These are phyloP conservation scores for Macrotis lagotis DNA, from an alignment of 2,113 vertebrate species.

Conservation along the genomic window DNA sequence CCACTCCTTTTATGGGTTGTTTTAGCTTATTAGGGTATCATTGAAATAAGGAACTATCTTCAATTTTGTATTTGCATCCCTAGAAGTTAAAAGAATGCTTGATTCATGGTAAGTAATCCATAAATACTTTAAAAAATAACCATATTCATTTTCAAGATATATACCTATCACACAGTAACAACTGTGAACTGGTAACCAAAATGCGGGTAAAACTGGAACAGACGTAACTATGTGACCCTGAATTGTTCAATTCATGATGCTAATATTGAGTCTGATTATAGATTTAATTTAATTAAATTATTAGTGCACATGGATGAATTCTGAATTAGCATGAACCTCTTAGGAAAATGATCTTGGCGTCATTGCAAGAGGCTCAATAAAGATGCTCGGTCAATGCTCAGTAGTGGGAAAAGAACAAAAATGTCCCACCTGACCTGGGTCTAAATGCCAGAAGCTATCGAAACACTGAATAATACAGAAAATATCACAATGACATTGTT, in stretches of 20 bases:
- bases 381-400: background rate
- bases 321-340: slow-evolving; percentile 30
- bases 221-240: slow-evolving; percentile 22
- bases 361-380: background rate
- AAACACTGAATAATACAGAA: slow-evolving; percentile 3
- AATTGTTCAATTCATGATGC: background rate
- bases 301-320: background rate
- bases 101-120: background rate
- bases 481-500: background rate
- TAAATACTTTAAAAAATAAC: background rate
- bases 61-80: background rate
- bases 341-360: slow-evolving; percentile 24
- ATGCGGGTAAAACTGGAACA: background rate
- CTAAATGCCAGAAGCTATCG: background rate
- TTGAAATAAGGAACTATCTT: background rate
- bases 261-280: slow-evolving; percentile 23
- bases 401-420: background rate
- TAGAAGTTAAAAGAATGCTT: background rate
- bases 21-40: background rate
- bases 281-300: slow-evolving; percentile 46
- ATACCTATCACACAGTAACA: background rate
- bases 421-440: background rate
- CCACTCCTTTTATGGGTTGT: background rate
- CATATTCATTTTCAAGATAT: slow-evolving; percentile 2
- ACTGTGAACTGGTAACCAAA: slow-evolving; percentile 5